Percentiles rank a stretch among this genome's conserved stretches.
These are phyloP conservation scores for Germaria angustata DNA, from an alignment of 2,888 invertebrate species.

Conservation along the genomic window DNA sequence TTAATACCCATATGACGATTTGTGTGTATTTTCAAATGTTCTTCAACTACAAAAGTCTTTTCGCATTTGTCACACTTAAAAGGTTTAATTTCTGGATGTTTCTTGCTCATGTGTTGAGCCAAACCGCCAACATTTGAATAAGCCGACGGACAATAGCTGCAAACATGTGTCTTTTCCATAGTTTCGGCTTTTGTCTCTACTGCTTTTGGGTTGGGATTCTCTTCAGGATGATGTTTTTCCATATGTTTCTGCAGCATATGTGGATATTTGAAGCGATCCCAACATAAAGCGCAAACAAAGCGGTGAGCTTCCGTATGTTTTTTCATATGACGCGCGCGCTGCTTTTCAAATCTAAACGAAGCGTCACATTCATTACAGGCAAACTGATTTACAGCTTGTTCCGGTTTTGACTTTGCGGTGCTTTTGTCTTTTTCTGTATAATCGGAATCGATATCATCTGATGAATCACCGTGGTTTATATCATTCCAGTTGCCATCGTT, in stretches of 20 bases:
- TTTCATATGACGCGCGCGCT: constrained; percentile 51
- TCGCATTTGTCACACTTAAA: constrained; percentile 63
- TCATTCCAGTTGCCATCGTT: constrained; percentile 45
- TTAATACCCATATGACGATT: constrained; percentile 64
- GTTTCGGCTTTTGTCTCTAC: constrained; percentile 45
- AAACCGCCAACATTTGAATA: constrained; percentile 62
- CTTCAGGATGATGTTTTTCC: constrained; percentile 63
- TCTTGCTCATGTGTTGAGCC: constrained; percentile 63
- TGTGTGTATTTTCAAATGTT: constrained; percentile 63
- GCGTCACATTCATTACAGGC: constrained; percentile 56
- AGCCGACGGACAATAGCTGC: constrained; percentile 57
- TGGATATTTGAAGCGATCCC: constrained; percentile 63
- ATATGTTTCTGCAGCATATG: constrained; percentile 59
- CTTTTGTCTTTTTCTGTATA: constrained; percentile 38
- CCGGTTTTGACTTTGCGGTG: constrained; percentile 15
- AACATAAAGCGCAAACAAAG: constrained; percentile 57
- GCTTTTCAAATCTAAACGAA: constrained; percentile 59
- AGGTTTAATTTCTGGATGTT: constrained; percentile 60
- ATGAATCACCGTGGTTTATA: constrained; percentile 24
- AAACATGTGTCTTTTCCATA: constrained; percentile 54
- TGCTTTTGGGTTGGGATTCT: constrained; percentile 36
- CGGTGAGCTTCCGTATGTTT: constrained; percentile 60
- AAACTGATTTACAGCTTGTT: constrained; percentile 27
- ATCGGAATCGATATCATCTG: constrained; percentile 40
- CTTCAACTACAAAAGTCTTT: constrained; percentile 61